These are phyloP conservation scores for Platycercus adscitus DNA, from an alignment of 2,113 vertebrate species.

Conservation along the genomic window DNA sequence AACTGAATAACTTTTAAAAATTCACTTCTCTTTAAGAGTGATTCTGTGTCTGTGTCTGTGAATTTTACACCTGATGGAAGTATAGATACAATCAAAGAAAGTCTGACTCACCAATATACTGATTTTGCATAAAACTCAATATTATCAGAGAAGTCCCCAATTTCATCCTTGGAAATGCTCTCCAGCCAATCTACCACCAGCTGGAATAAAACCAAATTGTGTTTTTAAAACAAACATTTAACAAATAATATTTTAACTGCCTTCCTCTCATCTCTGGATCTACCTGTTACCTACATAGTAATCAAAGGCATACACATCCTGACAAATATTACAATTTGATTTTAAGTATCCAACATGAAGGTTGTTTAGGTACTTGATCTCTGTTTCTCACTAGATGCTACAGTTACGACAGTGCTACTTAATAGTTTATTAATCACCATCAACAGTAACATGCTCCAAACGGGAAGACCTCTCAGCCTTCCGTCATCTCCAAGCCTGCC, in stretches of 20 bases:
- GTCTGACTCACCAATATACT: slow-evolving; percentile 91
- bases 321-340: neutral
- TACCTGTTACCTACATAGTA: rapidly evolving
- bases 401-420: neutral
- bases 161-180: slow-evolving; percentile 95
- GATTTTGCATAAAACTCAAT: slow-evolving; percentile 98
- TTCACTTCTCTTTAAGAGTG: neutral
- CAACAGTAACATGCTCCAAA: neutral
- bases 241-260: neutral
- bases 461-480: neutral
- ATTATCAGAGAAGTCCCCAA: slow-evolving; percentile 95
- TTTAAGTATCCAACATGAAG: neutral
- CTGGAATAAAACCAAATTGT: slow-evolving; percentile 71
- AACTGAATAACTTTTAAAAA: neutral
- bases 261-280: neutral
- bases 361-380: neutral
- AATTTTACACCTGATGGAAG: neutral
- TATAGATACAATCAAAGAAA: neutral
- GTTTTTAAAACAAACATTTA: neutral
- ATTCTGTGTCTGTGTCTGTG: neutral
- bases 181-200: slow-evolving; percentile 98
- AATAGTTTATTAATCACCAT: neutral
- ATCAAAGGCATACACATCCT: neutral
- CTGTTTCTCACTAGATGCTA: neutral
- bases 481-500: neutral